Base-by-base conservation (phyloP, 2,888 invertebrate genomes). In the Ischnura elegans region DNA sequence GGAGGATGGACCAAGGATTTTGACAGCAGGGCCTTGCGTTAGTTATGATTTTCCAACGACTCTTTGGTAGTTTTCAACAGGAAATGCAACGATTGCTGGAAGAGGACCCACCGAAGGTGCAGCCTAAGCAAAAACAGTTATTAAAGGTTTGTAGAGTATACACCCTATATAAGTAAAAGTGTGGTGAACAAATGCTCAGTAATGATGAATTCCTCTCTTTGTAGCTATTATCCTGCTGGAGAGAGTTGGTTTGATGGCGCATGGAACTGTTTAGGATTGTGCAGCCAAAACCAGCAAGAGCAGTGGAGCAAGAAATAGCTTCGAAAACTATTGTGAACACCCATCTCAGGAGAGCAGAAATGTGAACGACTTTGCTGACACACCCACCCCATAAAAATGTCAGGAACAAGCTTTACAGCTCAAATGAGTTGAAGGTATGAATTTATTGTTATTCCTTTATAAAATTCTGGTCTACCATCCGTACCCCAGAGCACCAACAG, bases 1-100 rank as follows among this genome's bases (percentile, higher is more conserved):
- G 19, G 86, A 8, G 5, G 86, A 86, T 43, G 45, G 86, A 1
- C 42, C 43, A 43, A 36, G 1, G 21, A 86, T 86, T 42, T 86
- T 86, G 25, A 42, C 21, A 10, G 19, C 2, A 86, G 21, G 45
- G 94, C 29, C 93, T 61, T 94, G 94, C 10, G 13, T 94, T 94
- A 90, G 94, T 94, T 1, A 86, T 95, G 6, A 94, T 94, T 94
- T 95, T 94, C 93, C 95, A 95, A 93, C 94, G 95, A 4, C 51
- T 95, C 16, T 93, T 94, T 43, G 94, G 55, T 94, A 46, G 47
- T 55, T n/a, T 94, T 94, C 87, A 94, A 94, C 95, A 95, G 61
- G 94, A 94, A 16, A 87, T 94, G 55, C 55, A 10, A 55, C 55
- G 13, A 19, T 55, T 55, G 55, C 55, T 19, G 55, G 55, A 55